Evolutionary conservation across 2,888 invertebrate species (phyloP).

Genomic region (Volucella inanis): DNA sequence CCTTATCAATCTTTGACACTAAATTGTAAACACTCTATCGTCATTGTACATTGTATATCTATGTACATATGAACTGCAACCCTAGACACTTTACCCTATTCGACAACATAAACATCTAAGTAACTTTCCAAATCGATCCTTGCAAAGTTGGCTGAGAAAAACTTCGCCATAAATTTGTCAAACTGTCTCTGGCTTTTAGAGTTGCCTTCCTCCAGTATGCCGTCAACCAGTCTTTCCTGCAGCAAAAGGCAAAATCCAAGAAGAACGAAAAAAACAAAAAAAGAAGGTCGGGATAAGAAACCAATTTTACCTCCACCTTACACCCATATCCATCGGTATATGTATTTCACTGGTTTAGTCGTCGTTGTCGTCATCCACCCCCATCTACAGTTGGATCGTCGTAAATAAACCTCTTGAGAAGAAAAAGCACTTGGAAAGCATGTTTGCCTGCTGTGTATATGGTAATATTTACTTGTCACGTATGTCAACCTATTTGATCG

Average conservation of each 20-base stretch:
- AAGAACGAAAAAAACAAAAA: slow-evolving; percentile 22
- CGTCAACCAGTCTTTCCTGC: slow-evolving; percentile 7
- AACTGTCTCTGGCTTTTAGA: slow-evolving; percentile 26
- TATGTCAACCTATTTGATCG: slow-evolving; percentile 76
- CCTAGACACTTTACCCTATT: slow-evolving; percentile 31
- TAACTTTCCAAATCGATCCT: slow-evolving; percentile 48
- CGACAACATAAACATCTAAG: not conserved
- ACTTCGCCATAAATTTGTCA: slow-evolving; percentile 67
- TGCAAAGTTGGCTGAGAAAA: slow-evolving; percentile 34
- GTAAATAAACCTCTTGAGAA: slow-evolving; percentile 73
- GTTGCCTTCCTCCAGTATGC: not conserved
- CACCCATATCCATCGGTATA: not conserved
- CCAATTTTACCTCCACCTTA: slow-evolving; percentile 40
- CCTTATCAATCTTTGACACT: not conserved
- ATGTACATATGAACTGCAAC: slow-evolving; percentile 15
- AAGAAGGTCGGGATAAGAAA: slow-evolving; percentile 58
- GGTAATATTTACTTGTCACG: slow-evolving; percentile 76
- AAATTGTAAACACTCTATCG: slow-evolving; percentile 33
- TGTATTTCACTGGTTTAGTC: not conserved
- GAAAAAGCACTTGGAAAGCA: slow-evolving; percentile 72
- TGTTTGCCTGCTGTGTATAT: slow-evolving; percentile 74
- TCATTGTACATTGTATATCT: not conserved
- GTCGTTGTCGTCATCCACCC: not conserved
- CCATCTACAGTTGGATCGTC: slow-evolving; percentile 9
- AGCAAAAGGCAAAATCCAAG: slow-evolving; percentile 23